Evolutionary conservation across 2,113 vertebrate genomes (phyloP).

Genomic region (Gnathonemus longibarbis): DNA sequence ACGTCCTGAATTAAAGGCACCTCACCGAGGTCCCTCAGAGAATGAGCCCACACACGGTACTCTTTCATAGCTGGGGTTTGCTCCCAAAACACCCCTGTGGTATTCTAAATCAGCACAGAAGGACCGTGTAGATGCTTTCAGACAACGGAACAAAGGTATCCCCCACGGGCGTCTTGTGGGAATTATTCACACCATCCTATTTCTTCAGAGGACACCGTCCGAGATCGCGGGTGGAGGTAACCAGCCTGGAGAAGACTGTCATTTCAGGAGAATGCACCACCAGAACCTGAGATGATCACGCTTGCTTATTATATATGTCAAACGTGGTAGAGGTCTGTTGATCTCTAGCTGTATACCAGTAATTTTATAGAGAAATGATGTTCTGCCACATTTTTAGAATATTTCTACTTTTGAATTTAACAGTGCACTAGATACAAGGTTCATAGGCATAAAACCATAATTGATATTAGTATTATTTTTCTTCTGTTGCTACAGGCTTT

Average conservation of each 20-base stretch:
- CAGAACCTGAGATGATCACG: not conserved
- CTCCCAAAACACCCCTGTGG: not conserved
- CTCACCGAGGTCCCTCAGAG: slow-evolving; percentile 27
- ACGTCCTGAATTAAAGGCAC: not conserved
- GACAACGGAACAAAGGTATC: not conserved
- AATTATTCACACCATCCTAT: not conserved
- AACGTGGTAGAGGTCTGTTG: not conserved
- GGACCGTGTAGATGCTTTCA: not conserved
- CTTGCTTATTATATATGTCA: not conserved
- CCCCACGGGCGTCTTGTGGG: not conserved
- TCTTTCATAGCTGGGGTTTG: not conserved
- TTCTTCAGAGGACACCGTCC: not conserved
- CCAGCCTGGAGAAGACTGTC: not conserved
- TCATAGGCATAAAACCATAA: not conserved
- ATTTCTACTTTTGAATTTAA: not conserved
- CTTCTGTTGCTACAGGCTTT: not conserved
- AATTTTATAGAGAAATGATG: not conserved
- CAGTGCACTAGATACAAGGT: not conserved
- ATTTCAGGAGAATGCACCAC: not conserved
- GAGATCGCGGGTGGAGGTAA: not conserved
- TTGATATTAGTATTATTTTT: not conserved
- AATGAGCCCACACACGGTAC: not conserved
- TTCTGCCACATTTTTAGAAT: not conserved
- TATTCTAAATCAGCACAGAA: not conserved
- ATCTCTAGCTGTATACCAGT: not conserved